Conservation (phyloP, 2,113 vertebrate genomes). For the Otus sunia region DNA sequence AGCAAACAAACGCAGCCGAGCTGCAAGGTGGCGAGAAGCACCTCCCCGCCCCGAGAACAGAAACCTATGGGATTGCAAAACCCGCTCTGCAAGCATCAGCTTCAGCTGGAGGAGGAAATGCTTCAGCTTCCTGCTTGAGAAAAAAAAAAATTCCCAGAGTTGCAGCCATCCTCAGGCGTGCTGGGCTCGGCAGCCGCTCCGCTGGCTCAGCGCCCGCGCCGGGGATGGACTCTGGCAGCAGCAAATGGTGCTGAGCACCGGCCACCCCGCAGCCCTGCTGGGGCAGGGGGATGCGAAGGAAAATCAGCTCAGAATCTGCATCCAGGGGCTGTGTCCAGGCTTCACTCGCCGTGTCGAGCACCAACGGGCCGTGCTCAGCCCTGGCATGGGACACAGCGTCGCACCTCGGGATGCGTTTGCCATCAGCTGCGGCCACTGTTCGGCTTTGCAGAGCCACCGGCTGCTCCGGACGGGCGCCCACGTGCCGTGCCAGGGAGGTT, state of each 20-base stretch:
- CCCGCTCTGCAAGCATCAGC: background rate
- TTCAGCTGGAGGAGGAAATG: slow-evolving; percentile 40
- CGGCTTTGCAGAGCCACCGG: background rate
- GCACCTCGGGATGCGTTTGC: accelerated
- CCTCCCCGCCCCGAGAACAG: background rate
- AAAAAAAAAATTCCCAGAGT: background rate
- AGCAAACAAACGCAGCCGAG: background rate
- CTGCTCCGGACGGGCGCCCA: background rate
- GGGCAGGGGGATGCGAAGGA: accelerated
- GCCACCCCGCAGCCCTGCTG: accelerated
- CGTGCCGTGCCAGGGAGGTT: accelerated
- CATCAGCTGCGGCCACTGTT: background rate
- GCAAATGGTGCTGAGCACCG: accelerated
- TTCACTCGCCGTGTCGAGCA: accelerated
- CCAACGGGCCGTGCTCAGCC: accelerated
- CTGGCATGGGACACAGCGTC: accelerated
- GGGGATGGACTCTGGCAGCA: accelerated
- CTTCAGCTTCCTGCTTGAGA: slow-evolving; percentile 37
- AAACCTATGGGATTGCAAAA: slow-evolving; percentile 37
- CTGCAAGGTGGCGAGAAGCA: background rate
- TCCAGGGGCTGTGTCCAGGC: accelerated
- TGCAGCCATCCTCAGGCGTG: background rate
- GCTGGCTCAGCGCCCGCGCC: too few relatives aligned
- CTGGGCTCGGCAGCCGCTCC: background rate
- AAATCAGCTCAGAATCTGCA: accelerated